Evolutionary conservation across 2,113 vertebrate genomes (phyloP), one percentile per base, ranked within the genome.

Genomic region (Columbina picui): DNA sequence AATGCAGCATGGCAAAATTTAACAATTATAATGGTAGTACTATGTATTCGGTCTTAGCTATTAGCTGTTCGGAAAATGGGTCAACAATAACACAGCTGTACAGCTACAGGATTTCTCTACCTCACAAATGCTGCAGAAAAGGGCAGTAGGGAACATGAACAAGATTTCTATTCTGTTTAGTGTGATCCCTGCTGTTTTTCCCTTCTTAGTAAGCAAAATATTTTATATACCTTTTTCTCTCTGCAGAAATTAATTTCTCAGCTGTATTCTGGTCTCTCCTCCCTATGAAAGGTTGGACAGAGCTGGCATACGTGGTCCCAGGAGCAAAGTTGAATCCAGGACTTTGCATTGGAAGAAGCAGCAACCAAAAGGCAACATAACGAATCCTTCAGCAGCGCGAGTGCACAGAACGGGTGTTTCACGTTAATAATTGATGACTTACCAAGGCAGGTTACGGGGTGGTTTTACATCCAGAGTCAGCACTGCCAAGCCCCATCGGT

Each of bases 21-120:
- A 87, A 90, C 94, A 87, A 95, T 94, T 93, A 87, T 60, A 90
- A 90, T 30, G 69, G 93, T 14, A 74, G 70, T 65, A 71, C 75
- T 89, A 86, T 16, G 92, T 56, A 75, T 79, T 91, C 91, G 65
- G 53, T 60, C 74, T 64, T 49, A 85, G 77, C 74, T 87, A 94
- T 53, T 26, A 95, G 87, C 93, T 95, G 91, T 76, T 76, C 78
- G 81, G 73, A 87, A 96, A 96, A 94, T 94, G 93, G 89, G 93
- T 93, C 95, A 95, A 94, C 91, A 96, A 93, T 26, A 96, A 93
- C 83, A 59, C 3, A 50, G 71, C 41, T 71, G 52, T 49, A 67
- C 8, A 90, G 80, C 36, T 36, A 47, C 29, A 76, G 56, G 60
- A 83, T 87, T 86, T 89, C 90, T 75, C 79, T 36, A 74, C n/a